Base-by-base conservation (phyloP, 2,797 vertebrate genomes). In the Premnoplex brunnescens region DNA sequence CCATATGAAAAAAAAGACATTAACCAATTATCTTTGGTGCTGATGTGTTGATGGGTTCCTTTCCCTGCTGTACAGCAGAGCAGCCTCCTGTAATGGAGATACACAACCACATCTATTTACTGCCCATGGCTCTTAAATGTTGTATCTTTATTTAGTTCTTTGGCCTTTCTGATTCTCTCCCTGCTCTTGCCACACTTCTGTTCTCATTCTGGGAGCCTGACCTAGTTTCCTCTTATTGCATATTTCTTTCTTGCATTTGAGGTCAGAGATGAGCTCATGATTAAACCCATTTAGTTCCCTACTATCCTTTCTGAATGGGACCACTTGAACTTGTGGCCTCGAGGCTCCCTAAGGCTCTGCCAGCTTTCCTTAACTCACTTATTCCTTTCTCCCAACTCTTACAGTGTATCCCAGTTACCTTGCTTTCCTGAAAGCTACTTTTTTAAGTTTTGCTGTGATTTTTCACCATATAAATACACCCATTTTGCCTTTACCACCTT, bases 261-360 rank as follows among this genome's bases (percentile, higher is more conserved):
- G 95, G 91, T 97, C 90, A 94, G 66, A 2, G 30, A 97, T 91
- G 95, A 97, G 93, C 83, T 96, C 96, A 95, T 37, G 88, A 81
- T 90, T 86, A 95, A 93, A 95, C 62, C 76, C 81, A n/a, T 88
- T 86, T 81, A 73, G 85, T 79, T 73, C 82, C 54, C 69, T 90
- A 48, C 93, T 62, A 83, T 7, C 64, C 54, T 51, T 93, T 56
- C 76, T 84, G 89, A 91, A 93, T 43, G 79, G 88, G 88, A 84
- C 10, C 93, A 51, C 59, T 88, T 86, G 76, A 95, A 90, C 85
- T 73, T 41, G 49, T 41, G 59, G 66, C 88, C 76, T 78, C 66
- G 39, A 78, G 83, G 60, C 76, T 72, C 88, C 68, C 62, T 60
- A 39, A 36, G 62, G 88, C 66, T 55, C 58, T 86, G 64, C 49